These are phyloP conservation scores for Rhadinocentrus ornatus DNA, from an alignment of 2,797 vertebrate genomes.

Conservation along the genomic window DNA sequence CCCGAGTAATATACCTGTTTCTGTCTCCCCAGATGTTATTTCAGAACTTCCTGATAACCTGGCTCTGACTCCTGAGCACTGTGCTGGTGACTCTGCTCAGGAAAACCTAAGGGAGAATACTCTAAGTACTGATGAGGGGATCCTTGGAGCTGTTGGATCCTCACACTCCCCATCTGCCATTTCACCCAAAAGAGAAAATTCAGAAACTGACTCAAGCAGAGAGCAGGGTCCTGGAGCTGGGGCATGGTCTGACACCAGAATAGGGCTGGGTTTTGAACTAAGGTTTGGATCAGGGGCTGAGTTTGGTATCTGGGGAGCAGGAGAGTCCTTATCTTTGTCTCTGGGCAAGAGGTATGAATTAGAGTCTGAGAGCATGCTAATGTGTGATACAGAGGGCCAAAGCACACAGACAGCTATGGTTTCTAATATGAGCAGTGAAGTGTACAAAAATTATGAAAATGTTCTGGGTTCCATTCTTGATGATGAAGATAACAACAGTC, in stretches of 20 bases:
- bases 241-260: conserved; percentile 68
- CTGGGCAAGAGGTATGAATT: conserved; percentile 76
- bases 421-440: conserved; percentile 64
- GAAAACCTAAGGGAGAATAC: conserved; percentile 85
- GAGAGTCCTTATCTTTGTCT: conserved; percentile 75
- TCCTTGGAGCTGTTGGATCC: conserved; percentile 72
- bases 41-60: conserved; percentile 82
- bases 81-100: conserved; percentile 79
- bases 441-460: conserved; percentile 59
- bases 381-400: conserved; percentile 76
- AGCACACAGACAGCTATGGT: conserved; percentile 60
- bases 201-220: conserved; percentile 75
- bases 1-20: conserved; percentile 86
- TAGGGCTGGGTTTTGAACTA: conserved; percentile 56
- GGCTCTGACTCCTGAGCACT: conserved; percentile 72
- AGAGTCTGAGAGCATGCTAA: conserved; percentile 79
- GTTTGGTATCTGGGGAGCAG: conserved; percentile 76
- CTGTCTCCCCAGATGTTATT: conserved; percentile 74
- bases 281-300: conserved; percentile 54
- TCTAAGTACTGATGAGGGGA: conserved; percentile 76
- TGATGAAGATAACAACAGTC: conserved; percentile 79
- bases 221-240: conserved; percentile 48
- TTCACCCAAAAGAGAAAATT: conserved; percentile 88
- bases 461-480: conserved; percentile 67
- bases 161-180: conserved; percentile 82